These are phyloP conservation scores for Limosa lapponica DNA, from an alignment of 2,797 vertebrate species.

Conservation along the genomic window DNA sequence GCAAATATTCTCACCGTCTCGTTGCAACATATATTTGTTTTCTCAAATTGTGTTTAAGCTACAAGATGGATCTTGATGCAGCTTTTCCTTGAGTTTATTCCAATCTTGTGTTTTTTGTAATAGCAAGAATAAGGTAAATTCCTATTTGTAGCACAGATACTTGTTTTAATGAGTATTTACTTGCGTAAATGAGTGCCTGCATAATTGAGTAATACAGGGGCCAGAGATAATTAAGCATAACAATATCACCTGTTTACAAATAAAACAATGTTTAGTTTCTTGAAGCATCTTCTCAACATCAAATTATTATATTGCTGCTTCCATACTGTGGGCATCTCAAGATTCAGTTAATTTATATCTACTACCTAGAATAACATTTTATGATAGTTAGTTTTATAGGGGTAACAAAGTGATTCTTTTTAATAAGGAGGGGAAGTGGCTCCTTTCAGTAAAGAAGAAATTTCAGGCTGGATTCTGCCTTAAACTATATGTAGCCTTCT, in stretches of 20 bases:
- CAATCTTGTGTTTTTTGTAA: background rate
- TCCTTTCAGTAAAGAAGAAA: background rate
- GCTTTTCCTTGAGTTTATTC: constrained; percentile 6
- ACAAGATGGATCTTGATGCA: background rate
- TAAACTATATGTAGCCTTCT: background rate
- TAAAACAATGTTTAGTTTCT: constrained; percentile 44
- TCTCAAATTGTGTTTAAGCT: background rate
- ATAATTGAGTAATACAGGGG: constrained; percentile 58
- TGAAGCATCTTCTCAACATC: constrained; percentile 37
- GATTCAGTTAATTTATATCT: constrained; percentile 20
- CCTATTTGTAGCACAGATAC: constrained; percentile 37
- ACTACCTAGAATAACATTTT: background rate
- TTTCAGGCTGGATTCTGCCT: background rate
- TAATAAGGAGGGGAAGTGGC: background rate
- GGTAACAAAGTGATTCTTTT: background rate
- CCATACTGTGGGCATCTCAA: background rate
- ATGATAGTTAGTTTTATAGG: background rate
- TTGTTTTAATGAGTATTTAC: constrained; percentile 63
- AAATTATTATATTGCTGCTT: constrained; percentile 40
- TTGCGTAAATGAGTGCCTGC: constrained; percentile 33
- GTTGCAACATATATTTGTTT: background rate
- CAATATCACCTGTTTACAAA: constrained; percentile 63
- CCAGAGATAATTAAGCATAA: constrained; percentile 58
- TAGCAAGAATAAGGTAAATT: constrained; percentile 41
- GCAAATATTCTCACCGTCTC: background rate